Percentiles rank a stretch among this genome's conserved stretches.
phyloP scores from a whole-genome alignment of 2,113 vertebrate genomes.

The Dicrurus megarhynchus region DNA sequence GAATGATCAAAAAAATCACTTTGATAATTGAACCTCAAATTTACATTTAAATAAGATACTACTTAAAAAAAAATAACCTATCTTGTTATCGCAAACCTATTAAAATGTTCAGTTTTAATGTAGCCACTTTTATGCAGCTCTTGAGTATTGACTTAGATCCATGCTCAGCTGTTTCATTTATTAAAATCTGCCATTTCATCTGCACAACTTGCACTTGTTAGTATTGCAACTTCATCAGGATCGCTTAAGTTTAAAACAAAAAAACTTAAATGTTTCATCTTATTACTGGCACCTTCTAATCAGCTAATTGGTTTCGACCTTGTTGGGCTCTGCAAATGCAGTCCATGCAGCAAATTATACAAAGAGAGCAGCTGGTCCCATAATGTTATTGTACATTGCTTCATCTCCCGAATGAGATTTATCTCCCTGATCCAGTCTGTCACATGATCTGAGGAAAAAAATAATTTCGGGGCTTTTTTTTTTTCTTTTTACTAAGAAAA shows the following conservation, averaged over 20 bases:
- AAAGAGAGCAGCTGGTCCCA: constrained; percentile 56
- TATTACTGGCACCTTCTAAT: constrained; percentile 61
- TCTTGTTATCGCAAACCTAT: constrained; percentile 2
- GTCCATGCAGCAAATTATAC: background rate
- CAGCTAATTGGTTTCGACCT: constrained; percentile 57
- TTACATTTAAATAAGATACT: constrained; percentile 68
- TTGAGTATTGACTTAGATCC: constrained; percentile 38
- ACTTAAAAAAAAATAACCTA: background rate
- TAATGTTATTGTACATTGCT: background rate
- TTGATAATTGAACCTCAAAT: constrained; percentile 59
- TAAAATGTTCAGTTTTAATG: background rate
- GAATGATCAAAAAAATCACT: constrained; percentile 33
- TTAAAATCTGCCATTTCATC: background rate
- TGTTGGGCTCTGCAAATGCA: constrained; percentile 46
- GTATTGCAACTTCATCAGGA: background rate
- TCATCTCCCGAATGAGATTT: constrained; percentile 45
- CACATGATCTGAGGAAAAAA: background rate
- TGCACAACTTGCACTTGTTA: background rate
- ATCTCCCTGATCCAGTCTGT: constrained; percentile 54
- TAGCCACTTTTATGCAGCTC: constrained; percentile 25
- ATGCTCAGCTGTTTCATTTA: background rate
- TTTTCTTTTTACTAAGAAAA: background rate
- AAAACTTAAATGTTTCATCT: constrained; percentile 21
- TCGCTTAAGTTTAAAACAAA: background rate
- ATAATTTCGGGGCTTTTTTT: background rate